Evolutionary conservation across 2,888 invertebrate species (phyloP).

Genomic region (Dermolepida albohirtum): DNA sequence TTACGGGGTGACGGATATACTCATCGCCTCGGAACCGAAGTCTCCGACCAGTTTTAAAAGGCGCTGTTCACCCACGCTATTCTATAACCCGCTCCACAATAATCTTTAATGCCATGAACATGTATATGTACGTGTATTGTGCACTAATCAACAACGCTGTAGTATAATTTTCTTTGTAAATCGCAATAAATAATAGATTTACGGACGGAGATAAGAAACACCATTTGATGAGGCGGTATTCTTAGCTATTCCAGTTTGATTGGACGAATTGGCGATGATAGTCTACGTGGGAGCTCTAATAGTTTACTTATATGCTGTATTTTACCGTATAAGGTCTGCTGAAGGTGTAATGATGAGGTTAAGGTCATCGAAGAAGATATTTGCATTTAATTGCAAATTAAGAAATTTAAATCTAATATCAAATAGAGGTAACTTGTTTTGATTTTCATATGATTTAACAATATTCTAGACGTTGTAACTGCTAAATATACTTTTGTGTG

Average conservation of each 20-base stretch:
- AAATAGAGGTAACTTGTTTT: no score
- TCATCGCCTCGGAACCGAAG: constrained; percentile 44
- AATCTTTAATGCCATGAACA: constrained; percentile 32
- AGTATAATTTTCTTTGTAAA: constrained; percentile 26
- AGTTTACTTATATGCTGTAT: constrained; percentile 19
- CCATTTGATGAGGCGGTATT: constrained; percentile 30
- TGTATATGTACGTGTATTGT: neutral
- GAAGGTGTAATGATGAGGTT: neutral
- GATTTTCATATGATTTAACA: no score
- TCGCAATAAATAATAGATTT: constrained; percentile 38
- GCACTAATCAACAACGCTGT: constrained; percentile 16
- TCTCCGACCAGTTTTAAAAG: constrained; percentile 42
- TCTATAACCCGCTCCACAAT: constrained; percentile 30
- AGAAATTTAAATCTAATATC: no score
- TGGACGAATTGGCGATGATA: constrained; percentile 18
- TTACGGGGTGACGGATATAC: constrained; percentile 52
- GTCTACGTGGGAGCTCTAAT: constrained; percentile 26
- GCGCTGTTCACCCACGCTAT: constrained; percentile 44
- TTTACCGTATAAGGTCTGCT: constrained; percentile 11
- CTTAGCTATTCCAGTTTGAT: constrained; percentile 20
- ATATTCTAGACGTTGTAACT: no score
- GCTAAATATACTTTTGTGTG: no score
- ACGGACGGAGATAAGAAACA: constrained; percentile 25
- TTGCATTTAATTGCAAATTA: no score
- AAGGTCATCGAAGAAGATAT: no score